Evolutionary conservation across 2,113 vertebrate species (phyloP), one percentile per base, ranked within the genome.

Genomic region (Hipposideros armiger): DNA sequence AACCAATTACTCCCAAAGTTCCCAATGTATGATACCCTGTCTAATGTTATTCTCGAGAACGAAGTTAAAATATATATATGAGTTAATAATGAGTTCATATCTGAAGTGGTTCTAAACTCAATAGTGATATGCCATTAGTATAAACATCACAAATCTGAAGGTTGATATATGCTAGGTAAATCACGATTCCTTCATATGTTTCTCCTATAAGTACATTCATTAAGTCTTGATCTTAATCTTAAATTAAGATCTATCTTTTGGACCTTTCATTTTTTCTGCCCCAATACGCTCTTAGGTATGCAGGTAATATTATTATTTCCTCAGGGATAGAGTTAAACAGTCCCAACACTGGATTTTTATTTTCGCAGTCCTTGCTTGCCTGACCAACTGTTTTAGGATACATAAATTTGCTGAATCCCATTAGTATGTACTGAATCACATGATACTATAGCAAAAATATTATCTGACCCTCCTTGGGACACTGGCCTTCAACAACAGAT

Each of bases 51-150:
- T 77, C 36, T 91, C 16, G 88, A 91, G 87, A 77, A 89, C 30
- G 30, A 95, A 96, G 45, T 78, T 94, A 91, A 84, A 85, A 91
- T 56, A 76, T 52, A 84, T 42, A 40, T 32, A 93, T 22, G 42
- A 83, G 7, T 89, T 64, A 54, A 77, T 70, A 56, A 47, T 69
- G 32, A 87, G 15, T 74, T 82, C 54, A 30, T 40, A 36, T 78
- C 13, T 89, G 32, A 92, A 95, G 28, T 80, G 42, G 16, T 67
- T 85, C 54, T 89, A 70, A 92, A 90, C 20, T 95, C 73, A 85
- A 90, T 6, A 66, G 56, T 58, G 50, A 42, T 7, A 87, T 56
- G 13, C 7, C 77, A 81, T 26, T 74, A 50, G 19, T 76, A 90
- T 2, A 54, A 90, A 82, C 36, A 93, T 45, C 28, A 92, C 36